Base-by-base conservation (phyloP, 1,140 invertebrate genomes). In the Penaeus chinensis region DNA sequence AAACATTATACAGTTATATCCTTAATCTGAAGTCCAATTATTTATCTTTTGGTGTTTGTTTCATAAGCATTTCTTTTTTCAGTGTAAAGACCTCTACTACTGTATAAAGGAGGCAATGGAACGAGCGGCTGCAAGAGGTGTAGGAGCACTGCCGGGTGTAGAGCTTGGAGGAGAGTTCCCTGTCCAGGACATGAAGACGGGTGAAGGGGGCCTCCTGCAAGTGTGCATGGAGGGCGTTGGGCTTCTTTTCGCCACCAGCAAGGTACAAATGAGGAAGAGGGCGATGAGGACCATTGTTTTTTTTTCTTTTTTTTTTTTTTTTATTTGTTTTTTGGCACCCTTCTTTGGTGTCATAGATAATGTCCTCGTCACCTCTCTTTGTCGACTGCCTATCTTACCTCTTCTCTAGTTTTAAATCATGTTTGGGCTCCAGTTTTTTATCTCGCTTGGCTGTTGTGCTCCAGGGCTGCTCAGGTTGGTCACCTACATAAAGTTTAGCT, bases 51-150 rank as follows among this genome's bases (percentile, higher is more conserved):
- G 24, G 10, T 22, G n/a, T 27, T 76, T 82, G 22, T 62, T 60
- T 78, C 65, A 24, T 76, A 3, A 47, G 8, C 82, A 24, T 27
- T 83, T 86, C 87, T 93, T 89, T 93, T n/a, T 93, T n/a, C 92
- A 99, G 98, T 99, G 98, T 93, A 98, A 98, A 92, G 97, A 99
- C 91, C 93, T 99, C 42, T 99, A 99, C 92, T 98, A 99, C 92
- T 98, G 97, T 92, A 99, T 99, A 91, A 99, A 99, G 93, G 97
- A 99, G 91, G 96, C 98, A 11, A 99, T 99, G 98, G 98, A 99
- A 93, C 95, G 97, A 90, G 98, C 98, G 71, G 98, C 97, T 11
- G 95, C 95, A 90, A 92, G 96, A 92, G 94, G 97, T 92, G 93
- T 96, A 93, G 94, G 96, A 91, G 93, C 96, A 92, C 91, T 95